These are phyloP conservation scores for Leptinotarsa lineolata DNA, from an alignment of 1,140 invertebrate genomes.

Conservation along the genomic window DNA sequence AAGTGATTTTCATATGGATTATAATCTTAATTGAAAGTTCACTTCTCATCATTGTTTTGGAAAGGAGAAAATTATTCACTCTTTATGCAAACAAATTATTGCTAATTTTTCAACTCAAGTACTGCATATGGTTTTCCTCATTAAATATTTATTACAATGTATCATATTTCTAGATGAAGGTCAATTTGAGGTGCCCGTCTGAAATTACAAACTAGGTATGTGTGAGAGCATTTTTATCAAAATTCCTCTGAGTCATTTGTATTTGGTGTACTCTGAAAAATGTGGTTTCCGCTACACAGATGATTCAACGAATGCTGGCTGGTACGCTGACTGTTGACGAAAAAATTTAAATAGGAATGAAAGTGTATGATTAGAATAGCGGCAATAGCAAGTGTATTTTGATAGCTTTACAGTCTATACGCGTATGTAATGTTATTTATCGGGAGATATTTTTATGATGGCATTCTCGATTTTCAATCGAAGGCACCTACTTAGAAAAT, in stretches of 20 bases:
- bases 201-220: neutral
- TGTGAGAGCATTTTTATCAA: conserved; percentile 3
- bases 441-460: too few relatives aligned
- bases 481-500: too few relatives aligned
- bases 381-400: neutral
- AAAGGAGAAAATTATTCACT: too few relatives aligned
- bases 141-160: neutral
- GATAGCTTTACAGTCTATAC: neutral
- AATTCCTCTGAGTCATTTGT: neutral
- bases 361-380: neutral
- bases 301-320: neutral
- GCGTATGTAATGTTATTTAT: too few relatives aligned
- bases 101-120: too few relatives aligned
- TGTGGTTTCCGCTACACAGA: neutral
- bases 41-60: neutral
- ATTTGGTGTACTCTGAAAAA: neutral
- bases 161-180: conserved; percentile 3
- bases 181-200: neutral
- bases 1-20: too few relatives aligned
- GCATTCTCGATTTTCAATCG: too few relatives aligned
- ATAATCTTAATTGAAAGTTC: too few relatives aligned
- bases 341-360: neutral
- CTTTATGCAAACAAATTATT: too few relatives aligned
- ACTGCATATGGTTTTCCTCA: too few relatives aligned
- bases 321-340: neutral